These are phyloP conservation scores for Podarcis lilfordi DNA, from an alignment of 2,797 vertebrate genomes.

Conservation along the genomic window DNA sequence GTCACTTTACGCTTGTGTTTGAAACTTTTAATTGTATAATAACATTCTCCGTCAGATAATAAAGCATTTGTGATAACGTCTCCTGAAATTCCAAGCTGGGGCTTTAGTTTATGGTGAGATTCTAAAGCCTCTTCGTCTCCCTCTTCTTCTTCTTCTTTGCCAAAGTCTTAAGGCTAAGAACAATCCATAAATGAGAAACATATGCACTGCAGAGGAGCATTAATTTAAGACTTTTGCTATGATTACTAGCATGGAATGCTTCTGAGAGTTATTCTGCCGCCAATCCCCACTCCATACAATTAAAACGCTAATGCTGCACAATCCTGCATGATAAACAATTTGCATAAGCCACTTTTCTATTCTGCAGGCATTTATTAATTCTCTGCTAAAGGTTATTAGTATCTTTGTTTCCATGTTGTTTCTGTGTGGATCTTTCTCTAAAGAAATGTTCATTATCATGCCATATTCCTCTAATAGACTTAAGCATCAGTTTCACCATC, in stretches of 20 bases:
- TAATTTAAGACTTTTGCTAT: constrained; percentile 32
- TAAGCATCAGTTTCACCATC: neutral
- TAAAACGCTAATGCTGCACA: constrained; percentile 23
- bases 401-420: constrained; percentile 2
- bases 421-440: constrained; percentile 10
- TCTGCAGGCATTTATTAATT: constrained; percentile 35
- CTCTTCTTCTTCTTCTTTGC: neutral
- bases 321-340: constrained; percentile 35
- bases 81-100: constrained; percentile 23
- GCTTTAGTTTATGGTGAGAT: constrained; percentile 11
- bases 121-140: neutral
- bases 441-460: constrained; percentile 29
- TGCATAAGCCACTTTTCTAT: constrained; percentile 39
- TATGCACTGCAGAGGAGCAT: neutral
- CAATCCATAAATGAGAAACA: constrained; percentile 23
- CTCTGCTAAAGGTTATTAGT: constrained; percentile 25
- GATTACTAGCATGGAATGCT: constrained; percentile 16
- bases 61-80: constrained; percentile 16
- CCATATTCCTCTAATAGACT: neutral
- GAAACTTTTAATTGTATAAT: constrained; percentile 33
- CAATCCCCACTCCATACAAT: constrained; percentile 16
- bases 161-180: neutral
- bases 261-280: constrained; percentile 4
- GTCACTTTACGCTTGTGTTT: constrained; percentile 18
- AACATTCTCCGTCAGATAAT: constrained; percentile 12